Evolutionary conservation across 1,140 invertebrate genomes (phyloP).

Genomic region (Trichonephila clavipes): DNA sequence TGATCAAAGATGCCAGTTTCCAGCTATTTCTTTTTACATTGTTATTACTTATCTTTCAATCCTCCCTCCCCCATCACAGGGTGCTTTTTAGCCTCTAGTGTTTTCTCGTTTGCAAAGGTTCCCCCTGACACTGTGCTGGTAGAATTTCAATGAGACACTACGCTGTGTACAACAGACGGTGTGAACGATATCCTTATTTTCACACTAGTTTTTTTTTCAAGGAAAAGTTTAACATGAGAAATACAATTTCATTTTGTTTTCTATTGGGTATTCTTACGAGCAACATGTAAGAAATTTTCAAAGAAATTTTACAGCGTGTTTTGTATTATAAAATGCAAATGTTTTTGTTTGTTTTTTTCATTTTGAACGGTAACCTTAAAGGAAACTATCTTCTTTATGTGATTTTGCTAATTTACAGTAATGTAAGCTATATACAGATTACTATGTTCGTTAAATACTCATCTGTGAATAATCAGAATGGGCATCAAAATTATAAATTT

Average conservation of each 20-base stretch:
- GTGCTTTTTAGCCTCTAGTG: conserved; percentile 40
- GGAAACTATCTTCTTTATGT: too few species aligned
- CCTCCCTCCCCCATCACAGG: conserved; percentile 4
- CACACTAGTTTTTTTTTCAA: not conserved
- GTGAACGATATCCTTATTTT: conserved; percentile 27
- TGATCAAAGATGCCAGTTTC: conserved; percentile 39
- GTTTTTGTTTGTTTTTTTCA: too few species aligned
- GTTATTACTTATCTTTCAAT: conserved; percentile 35
- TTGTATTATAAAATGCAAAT: too few species aligned
- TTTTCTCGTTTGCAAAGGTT: conserved; percentile 24
- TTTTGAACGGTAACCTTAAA: too few species aligned
- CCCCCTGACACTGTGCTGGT: not conserved
- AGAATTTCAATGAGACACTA: conserved; percentile 20
- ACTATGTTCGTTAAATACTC: too few species aligned
- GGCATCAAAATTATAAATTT: too few species aligned
- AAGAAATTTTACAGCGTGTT: too few species aligned
- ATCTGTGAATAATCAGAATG: too few species aligned
- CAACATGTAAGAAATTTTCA: too few species aligned
- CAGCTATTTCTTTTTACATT: conserved; percentile 11
- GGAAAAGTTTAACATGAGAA: not conserved
- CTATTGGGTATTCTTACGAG: too few species aligned
- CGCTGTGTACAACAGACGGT: not conserved
- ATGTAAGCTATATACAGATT: too few species aligned
- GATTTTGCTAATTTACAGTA: too few species aligned
- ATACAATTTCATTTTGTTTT: not conserved